Evolutionary conservation across 1,140 invertebrate genomes (phyloP), one percentile per base, ranked within the genome.

Genomic region (Heliconius hermathena): DNA sequence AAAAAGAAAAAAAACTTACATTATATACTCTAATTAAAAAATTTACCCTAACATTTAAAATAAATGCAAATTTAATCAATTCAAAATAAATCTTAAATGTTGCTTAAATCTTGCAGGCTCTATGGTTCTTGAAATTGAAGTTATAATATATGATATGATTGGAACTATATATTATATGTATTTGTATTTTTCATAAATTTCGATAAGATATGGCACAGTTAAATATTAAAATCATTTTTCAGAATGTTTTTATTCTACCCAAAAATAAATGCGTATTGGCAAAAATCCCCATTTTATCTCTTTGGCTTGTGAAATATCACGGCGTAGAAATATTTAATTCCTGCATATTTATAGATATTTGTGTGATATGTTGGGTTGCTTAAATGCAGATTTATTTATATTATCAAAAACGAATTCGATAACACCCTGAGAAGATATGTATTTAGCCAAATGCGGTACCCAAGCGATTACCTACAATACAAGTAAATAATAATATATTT

Each of bases 281-380:
- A 90, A 88, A 85, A 84, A 87, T 92, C 84, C 84, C 87, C 87
- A 84, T 90, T 87, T 84, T 52, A 52, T 52, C 86, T 93, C 91
- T 94, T 94, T 93, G 93, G 92, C 88, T 93, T 93, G 90, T 89
- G 92, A 92, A 88, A 89, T 94, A 93, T 94, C 93, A 94, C 93
- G 85, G 88, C 87, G 85, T 93, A 89, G 85, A 86, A 88, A 90
- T 91, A 89, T 86, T 88, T 90, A 84, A 83, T 85, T 86, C 80
- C 80, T 85, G 85, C 76, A 77, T 88, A 82, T 80, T 81, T 85
- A 86, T 87, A 86, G 78, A 85, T 87, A 88, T 82, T 84, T 85
- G 73, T 90, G 90, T 93, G 93, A 94, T 94, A 94, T 94, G 93
- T 94, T 81, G 87, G 81, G 76, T 81, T 82, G 83, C 83, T 84